Evolutionary conservation across 2,888 invertebrate species (phyloP).

Genomic region (Liopterus haemorrhoidalis): DNA sequence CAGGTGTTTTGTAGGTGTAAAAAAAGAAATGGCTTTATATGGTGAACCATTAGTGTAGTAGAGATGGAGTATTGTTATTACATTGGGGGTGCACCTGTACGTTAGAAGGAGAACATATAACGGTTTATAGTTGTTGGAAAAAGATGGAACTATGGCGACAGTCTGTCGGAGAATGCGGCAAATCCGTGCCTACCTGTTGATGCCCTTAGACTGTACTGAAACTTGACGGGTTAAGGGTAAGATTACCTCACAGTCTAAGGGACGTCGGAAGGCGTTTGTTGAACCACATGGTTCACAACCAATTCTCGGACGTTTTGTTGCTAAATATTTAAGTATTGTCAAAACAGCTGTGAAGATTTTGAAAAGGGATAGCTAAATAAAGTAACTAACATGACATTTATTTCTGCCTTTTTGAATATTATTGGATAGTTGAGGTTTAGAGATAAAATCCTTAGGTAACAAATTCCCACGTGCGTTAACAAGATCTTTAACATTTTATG

Average conservation of each 20-base stretch:
- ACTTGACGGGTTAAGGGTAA: neutral
- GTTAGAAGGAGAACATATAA: constrained; percentile 26
- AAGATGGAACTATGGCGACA: constrained; percentile 42
- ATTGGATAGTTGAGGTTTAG: too few relatives aligned
- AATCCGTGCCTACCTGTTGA: constrained; percentile 45
- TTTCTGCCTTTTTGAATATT: too few relatives aligned
- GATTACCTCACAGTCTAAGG: constrained; percentile 10
- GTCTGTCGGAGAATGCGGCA: constrained; percentile 45
- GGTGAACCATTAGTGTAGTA: constrained; percentile 41
- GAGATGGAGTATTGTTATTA: constrained; percentile 30
- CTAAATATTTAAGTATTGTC: constrained; percentile 22
- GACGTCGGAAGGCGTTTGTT: constrained; percentile 9
- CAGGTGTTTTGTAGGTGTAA: constrained; percentile 43
- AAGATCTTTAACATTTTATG: too few relatives aligned
- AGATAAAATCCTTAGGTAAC: too few relatives aligned
- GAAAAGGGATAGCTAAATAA: too few relatives aligned
- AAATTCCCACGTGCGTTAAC: too few relatives aligned
- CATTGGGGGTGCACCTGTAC: constrained; percentile 37
- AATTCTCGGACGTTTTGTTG: constrained; percentile 20
- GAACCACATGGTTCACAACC: constrained; percentile 9
- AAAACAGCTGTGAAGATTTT: constrained; percentile 21
- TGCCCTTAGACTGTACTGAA: constrained; percentile 18
- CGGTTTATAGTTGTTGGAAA: constrained; percentile 30
- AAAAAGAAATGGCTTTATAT: constrained; percentile 43
- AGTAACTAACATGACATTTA: too few relatives aligned